Base-by-base conservation (phyloP, 2,113 vertebrate genomes). In the Haemorhous mexicanus region DNA sequence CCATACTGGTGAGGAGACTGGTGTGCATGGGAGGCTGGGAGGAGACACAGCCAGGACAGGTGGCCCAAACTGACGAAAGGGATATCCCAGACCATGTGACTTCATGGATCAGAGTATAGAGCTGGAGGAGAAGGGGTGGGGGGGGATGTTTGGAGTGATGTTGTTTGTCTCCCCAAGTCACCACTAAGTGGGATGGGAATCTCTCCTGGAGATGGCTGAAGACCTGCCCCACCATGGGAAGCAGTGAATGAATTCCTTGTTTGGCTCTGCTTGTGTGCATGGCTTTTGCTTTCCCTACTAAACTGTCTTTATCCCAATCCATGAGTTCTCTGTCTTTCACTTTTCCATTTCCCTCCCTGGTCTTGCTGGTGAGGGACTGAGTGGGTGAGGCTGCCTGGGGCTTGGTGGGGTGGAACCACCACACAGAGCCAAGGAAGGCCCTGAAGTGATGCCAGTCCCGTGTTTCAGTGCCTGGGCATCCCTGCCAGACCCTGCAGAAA, bases 141-240 rank as follows among this genome's bases (percentile, higher is more conserved):
- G 7, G 17, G 3, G 30, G 1, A 47, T 0, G 0, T 41, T 49
- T 49, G 43, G 43, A 43, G 32, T 49, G 43, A 43, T 35, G 70
- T 3, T 39, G 15, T 58, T 85, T 66, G 2, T 56, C 30, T 41
- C 2, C 35, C 43, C 24, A 49, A 21, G 43, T 75, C 43, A 43
- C 16, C 0, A 1, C 30, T 26, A 11, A 2, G 3, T 6, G 30
- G 3, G 61, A 67, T 14, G 6, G 41, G 41, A 6, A 41, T 41
- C 30, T 75, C 10, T n/a, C n/a, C n/a, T 66, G 61, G 24, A 30
- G 35, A 7, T 66, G 43, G 50, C 20, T 16, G 32, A 67, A 30
- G 20, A 35, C 35, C 43, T 49, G 20, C 32, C 16, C 26, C 50
- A 0, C 24, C 20, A 9, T 8, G 83, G 61, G 44, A 58, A 76